phyloP scores from a whole-genome alignment of 2,113 vertebrate genomes.

The Oxyura jamaicensis region DNA sequence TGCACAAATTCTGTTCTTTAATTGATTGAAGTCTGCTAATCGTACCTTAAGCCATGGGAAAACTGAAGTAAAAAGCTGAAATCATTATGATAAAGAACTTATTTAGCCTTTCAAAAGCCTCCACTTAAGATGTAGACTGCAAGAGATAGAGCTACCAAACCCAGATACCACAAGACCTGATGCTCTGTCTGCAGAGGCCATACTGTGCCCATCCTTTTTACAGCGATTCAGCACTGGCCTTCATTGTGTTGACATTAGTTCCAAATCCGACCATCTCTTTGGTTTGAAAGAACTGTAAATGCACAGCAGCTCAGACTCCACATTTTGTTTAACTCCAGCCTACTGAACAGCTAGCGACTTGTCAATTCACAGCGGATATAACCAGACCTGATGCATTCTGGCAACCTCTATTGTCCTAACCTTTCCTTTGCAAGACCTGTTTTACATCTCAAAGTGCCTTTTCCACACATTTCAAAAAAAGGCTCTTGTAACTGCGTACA shows the following conservation, averaged over 20 bases:
- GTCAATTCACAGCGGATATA: not conserved
- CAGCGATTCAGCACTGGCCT: not conserved
- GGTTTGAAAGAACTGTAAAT: not conserved
- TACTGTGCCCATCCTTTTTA: not conserved
- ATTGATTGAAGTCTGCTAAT: not conserved
- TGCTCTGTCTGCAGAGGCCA: not conserved
- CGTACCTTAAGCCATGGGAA: not conserved
- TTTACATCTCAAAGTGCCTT: not conserved
- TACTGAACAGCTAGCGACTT: not conserved
- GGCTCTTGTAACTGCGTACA: not conserved
- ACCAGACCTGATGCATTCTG: not conserved
- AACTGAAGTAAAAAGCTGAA: not conserved
- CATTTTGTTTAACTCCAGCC: not conserved
- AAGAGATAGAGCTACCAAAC: not conserved
- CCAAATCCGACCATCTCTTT: not conserved
- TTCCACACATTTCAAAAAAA: not conserved
- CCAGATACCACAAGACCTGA: not conserved
- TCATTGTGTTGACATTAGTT: not conserved
- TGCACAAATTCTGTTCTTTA: not conserved
- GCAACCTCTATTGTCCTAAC: not conserved
- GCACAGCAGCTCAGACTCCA: not conserved
- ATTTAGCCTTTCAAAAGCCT: not conserved
- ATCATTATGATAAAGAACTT: not conserved
- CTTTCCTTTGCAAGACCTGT: not conserved
- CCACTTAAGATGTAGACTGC: not conserved